phyloP scores from a whole-genome alignment of 2,888 invertebrate species.

The Cryptus viduatorius region DNA sequence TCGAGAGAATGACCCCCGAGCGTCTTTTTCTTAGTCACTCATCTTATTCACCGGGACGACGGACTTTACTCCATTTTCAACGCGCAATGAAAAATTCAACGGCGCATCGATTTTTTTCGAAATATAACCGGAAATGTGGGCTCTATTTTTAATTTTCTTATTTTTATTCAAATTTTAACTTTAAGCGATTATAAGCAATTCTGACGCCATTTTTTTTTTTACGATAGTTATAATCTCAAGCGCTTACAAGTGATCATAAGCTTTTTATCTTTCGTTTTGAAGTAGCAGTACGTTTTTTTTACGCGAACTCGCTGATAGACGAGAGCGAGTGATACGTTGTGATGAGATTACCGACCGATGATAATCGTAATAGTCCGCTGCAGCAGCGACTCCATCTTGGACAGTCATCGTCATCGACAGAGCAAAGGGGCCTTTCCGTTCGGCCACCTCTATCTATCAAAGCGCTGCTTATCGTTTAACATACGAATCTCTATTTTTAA shows the following conservation, averaged over 20 bases:
- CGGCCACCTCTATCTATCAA: background rate
- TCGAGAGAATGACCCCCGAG: constrained; percentile 14
- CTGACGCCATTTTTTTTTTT: too few species aligned
- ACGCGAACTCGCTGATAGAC: background rate
- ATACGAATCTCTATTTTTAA: background rate
- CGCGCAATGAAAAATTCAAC: constrained; percentile 29
- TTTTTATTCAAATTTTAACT: too few species aligned
- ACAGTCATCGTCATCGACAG: constrained; percentile 28
- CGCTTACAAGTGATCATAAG: too few species aligned
- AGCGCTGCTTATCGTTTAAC: constrained; percentile 25
- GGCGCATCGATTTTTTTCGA: background rate
- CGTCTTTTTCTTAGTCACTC: constrained; percentile 28
- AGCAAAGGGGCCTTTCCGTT: constrained; percentile 12
- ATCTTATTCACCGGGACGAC: background rate
- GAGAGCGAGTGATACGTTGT: background rate
- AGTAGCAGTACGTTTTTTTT: background rate
- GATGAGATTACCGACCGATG: constrained; percentile 28
- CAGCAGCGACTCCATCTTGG: background rate
- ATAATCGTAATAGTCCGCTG: constrained; percentile 9
- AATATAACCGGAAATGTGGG: background rate
- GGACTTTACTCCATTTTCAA: constrained; percentile 60
- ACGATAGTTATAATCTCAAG: too few species aligned
- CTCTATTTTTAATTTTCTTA: too few species aligned
- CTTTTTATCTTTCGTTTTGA: background rate
- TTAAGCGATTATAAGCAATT: too few species aligned